These are phyloP conservation scores for Bombyx huttoni DNA, from an alignment of 2,888 invertebrate genomes.

Conservation along the genomic window DNA sequence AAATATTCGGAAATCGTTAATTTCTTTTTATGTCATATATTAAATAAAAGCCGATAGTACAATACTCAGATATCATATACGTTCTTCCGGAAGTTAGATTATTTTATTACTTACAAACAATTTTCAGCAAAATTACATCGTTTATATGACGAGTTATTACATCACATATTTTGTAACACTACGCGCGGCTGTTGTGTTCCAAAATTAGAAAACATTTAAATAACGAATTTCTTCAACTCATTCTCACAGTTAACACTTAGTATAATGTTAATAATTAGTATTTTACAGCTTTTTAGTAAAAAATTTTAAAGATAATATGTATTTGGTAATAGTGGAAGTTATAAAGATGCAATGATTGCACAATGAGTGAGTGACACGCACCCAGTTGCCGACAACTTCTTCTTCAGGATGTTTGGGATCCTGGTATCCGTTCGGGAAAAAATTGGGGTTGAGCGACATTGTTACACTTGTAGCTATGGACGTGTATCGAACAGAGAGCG, in stretches of 20 bases:
- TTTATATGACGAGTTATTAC: constrained; percentile 39
- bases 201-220: constrained; percentile 42
- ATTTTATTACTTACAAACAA: neutral
- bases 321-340: neutral
- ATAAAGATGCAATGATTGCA: constrained; percentile 4
- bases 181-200: constrained; percentile 45
- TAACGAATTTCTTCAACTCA: constrained; percentile 8
- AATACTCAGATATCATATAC: neutral
- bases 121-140: constrained; percentile 16
- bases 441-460: constrained; percentile 62
- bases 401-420: constrained; percentile 70
- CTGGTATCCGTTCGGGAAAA: constrained; percentile 70
- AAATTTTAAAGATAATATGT: neutral
- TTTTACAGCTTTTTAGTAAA: constrained; percentile 1
- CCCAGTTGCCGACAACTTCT: constrained; percentile 74
- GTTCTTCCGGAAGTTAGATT: neutral
- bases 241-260: constrained; percentile 6
- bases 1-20: too few species aligned
- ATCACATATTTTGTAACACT: constrained; percentile 60
- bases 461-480: constrained; percentile 38
- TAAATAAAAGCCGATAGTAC: neutral
- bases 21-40: too few species aligned
- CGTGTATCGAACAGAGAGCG: constrained; percentile 52
- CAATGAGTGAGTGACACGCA: constrained; percentile 44
- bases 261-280: neutral